phyloP scores from a whole-genome alignment of 2,888 invertebrate species.

The Herminia tarsipennalis region DNA sequence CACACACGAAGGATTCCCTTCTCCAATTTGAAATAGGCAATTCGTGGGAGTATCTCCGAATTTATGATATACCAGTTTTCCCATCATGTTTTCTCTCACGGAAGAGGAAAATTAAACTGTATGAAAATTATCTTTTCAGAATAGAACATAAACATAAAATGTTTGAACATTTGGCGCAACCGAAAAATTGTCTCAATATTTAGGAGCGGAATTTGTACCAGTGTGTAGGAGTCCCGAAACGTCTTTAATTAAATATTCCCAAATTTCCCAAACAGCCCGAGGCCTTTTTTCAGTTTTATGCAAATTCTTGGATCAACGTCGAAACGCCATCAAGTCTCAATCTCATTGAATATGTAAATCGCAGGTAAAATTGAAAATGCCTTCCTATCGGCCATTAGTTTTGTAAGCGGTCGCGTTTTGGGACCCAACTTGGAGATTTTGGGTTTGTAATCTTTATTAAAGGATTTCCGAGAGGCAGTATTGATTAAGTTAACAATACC shows the following conservation, averaged over 20 bases:
- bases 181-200: too few species aligned
- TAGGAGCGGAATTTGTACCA: background rate
- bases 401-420: conserved; percentile 38
- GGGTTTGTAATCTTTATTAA: conserved; percentile 42
- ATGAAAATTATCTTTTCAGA: too few species aligned
- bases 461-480: conserved; percentile 34
- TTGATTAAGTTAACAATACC: conserved; percentile 40
- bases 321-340: conserved; percentile 56
- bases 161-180: too few species aligned
- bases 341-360: conserved; percentile 75
- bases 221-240: background rate
- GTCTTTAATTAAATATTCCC: conserved; percentile 33
- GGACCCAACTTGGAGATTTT: conserved; percentile 32
- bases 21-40: too few species aligned
- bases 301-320: conserved; percentile 56
- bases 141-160: too few species aligned
- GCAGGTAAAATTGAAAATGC: conserved; percentile 76
- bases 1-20: too few species aligned
- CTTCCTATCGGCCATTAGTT: conserved; percentile 55
- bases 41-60: too few species aligned
- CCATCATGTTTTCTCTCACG: too few species aligned
- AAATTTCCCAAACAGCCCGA: conserved; percentile 16
- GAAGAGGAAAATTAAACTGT: too few species aligned
- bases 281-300: conserved; percentile 49
- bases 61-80: too few species aligned